Percentiles rank a stretch among this genome's conserved stretches.
These are phyloP conservation scores for Castor canadensis DNA, from an alignment of 2,113 vertebrate genomes.

Conservation along the genomic window DNA sequence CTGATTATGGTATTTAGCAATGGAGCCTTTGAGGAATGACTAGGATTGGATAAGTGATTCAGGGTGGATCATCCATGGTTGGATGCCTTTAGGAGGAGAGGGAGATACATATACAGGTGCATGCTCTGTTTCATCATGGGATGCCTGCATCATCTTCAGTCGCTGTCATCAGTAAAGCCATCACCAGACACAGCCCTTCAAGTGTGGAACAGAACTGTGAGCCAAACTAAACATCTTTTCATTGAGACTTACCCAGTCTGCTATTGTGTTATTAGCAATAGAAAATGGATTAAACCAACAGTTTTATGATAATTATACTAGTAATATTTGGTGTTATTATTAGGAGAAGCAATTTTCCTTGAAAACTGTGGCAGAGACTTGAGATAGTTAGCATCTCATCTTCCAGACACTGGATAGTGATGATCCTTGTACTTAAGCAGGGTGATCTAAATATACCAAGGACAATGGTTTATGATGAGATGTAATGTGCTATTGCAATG, in stretches of 20 bases:
- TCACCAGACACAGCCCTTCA: not conserved
- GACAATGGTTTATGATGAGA: not conserved
- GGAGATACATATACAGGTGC: not conserved
- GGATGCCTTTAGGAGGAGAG: not conserved
- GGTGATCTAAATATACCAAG: not conserved
- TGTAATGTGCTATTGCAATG: not conserved
- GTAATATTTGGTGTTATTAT: not conserved
- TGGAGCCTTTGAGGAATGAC: not conserved
- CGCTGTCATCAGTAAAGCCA: not conserved
- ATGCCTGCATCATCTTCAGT: rapidly evolving
- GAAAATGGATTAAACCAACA: not conserved
- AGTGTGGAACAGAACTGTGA: not conserved
- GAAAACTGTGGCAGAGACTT: not conserved
- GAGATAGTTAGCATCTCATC: too few relatives aligned
- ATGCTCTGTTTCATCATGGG: not conserved
- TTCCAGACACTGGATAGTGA: too few relatives aligned
- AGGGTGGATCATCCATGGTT: not conserved
- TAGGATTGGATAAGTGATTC: not conserved
- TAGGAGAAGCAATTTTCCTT: not conserved
- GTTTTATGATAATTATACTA: not conserved
- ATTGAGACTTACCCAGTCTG: not conserved
- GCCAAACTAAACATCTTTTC: not conserved
- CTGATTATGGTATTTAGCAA: not conserved
- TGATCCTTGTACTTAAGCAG: not conserved
- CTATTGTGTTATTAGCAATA: not conserved